phyloP scores from a whole-genome alignment of 1,140 invertebrate genomes.

The Oryctes rhinoceros region DNA sequence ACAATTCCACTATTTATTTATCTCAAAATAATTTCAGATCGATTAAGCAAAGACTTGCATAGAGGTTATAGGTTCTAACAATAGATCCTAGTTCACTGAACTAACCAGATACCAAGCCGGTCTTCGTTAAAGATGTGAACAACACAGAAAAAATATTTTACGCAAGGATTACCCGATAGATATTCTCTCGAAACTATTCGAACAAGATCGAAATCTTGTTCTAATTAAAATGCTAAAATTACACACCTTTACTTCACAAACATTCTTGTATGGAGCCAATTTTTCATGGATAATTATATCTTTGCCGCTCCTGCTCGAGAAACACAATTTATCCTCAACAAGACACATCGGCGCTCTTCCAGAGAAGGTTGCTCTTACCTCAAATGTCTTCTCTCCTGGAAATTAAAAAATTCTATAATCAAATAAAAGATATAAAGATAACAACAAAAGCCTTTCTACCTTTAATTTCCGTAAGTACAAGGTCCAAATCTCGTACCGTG shows the following conservation, averaged over 20 bases:
- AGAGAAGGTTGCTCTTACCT: conserved; percentile 45
- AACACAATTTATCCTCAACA: conserved; percentile 56
- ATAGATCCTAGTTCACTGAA: conserved; percentile 7
- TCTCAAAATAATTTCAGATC: neutral
- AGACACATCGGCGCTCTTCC: conserved; percentile 59
- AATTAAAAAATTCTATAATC: neutral
- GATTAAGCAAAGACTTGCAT: neutral
- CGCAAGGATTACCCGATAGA: too few species aligned
- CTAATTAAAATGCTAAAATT: neutral
- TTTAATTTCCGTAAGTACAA: conserved; percentile 59
- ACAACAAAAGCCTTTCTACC: neutral
- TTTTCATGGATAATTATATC: conserved; percentile 58
- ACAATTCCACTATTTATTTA: neutral
- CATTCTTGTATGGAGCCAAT: conserved; percentile 54
- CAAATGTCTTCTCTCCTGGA: neutral
- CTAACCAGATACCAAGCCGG: neutral
- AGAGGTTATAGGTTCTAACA: neutral
- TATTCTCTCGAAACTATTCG: neutral
- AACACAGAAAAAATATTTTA: too few species aligned
- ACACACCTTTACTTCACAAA: conserved; percentile 54
- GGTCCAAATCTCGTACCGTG: conserved; percentile 61
- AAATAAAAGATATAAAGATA: neutral
- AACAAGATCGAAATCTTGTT: neutral
- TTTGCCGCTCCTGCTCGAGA: conserved; percentile 56
- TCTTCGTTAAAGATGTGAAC: neutral